phyloP scores from a whole-genome alignment of 2,888 invertebrate species.

The Xestia rhomboidea region DNA sequence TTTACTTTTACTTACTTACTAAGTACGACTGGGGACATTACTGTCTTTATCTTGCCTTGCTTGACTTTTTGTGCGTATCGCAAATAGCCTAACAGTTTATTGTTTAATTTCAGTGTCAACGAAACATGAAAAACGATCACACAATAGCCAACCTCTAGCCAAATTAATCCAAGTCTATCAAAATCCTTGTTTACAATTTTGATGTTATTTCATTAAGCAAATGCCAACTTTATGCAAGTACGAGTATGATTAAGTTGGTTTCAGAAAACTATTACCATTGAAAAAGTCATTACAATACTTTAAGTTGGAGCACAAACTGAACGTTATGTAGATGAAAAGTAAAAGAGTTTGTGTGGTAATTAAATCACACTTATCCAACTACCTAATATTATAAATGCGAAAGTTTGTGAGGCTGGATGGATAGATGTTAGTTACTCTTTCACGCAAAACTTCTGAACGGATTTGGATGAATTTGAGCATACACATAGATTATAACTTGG shows the following conservation, averaged over 20 bases:
- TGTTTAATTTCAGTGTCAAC: slow-evolving; percentile 29
- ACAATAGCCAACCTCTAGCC: slow-evolving; percentile 39
- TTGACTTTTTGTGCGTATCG: slow-evolving; percentile 36
- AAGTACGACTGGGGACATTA: too few relatives aligned
- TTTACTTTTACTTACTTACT: too few relatives aligned
- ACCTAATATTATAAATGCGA: too few relatives aligned
- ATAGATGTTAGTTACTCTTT: too few relatives aligned
- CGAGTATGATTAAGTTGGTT: neutral
- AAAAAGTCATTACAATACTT: neutral
- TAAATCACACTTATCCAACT: too few relatives aligned
- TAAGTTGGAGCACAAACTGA: neutral
- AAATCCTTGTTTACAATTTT: neutral
- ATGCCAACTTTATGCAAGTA: neutral
- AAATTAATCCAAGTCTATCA: neutral
- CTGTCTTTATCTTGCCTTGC: neutral
- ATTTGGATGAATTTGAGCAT: too few relatives aligned
- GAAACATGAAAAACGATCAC: slow-evolving; percentile 13
- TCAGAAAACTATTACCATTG: neutral
- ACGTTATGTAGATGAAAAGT: neutral
- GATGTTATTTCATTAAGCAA: neutral
- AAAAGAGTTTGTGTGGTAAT: neutral
- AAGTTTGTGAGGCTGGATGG: too few relatives aligned
- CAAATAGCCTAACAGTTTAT: slow-evolving; percentile 20
- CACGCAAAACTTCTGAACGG: too few relatives aligned
- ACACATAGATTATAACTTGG: too few relatives aligned